Conservation (phyloP, 2,888 invertebrate genomes). For the Rhingia campestris region DNA sequence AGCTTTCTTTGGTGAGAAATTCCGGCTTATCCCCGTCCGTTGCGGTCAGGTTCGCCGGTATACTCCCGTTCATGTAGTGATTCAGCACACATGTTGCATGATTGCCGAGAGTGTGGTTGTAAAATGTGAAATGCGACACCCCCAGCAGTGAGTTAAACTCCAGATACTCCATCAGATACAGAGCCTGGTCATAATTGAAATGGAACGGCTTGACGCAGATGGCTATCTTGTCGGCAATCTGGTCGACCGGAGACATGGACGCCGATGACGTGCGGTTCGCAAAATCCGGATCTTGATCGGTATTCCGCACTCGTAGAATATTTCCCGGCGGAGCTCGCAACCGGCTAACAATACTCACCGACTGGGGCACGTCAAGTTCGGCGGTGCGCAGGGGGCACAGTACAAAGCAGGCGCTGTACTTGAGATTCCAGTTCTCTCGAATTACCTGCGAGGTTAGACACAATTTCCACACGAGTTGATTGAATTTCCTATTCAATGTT, state of each 20-base stretch:
- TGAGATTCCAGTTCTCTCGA: slow-evolving; percentile 96
- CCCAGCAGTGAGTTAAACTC: slow-evolving; percentile 93
- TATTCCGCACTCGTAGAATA: slow-evolving; percentile 86
- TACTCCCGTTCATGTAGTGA: slow-evolving; percentile 84
- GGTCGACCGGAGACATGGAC: slow-evolving; percentile 76
- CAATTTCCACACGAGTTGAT: slow-evolving; percentile 53
- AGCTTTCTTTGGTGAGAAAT: slow-evolving; percentile 50
- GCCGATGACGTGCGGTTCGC: slow-evolving; percentile 65
- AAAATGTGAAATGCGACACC: slow-evolving; percentile 93
- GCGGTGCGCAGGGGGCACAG: slow-evolving; percentile 88
- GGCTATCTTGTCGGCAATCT: slow-evolving; percentile 85
- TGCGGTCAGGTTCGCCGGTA: slow-evolving; percentile 80
- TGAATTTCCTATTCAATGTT: slow-evolving; percentile 32
- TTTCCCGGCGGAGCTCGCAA: slow-evolving; percentile 86
- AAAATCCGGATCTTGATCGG: slow-evolving; percentile 83
- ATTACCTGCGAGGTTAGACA: slow-evolving; percentile 86
- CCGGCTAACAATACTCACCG: slow-evolving; percentile 88
- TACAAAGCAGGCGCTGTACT: slow-evolving; percentile 95
- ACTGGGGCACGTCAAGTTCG: slow-evolving; percentile 85
- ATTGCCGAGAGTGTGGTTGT: slow-evolving; percentile 93
- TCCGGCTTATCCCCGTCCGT: slow-evolving; percentile 76
- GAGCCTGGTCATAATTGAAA: slow-evolving; percentile 92
- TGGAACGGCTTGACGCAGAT: slow-evolving; percentile 96
- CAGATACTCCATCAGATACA: slow-evolving; percentile 94
- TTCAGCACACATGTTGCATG: slow-evolving; percentile 90